Evolutionary conservation across 2,113 vertebrate genomes (phyloP), one percentile per base, ranked within the genome.

Genomic region (Pelobates fuscus): DNA sequence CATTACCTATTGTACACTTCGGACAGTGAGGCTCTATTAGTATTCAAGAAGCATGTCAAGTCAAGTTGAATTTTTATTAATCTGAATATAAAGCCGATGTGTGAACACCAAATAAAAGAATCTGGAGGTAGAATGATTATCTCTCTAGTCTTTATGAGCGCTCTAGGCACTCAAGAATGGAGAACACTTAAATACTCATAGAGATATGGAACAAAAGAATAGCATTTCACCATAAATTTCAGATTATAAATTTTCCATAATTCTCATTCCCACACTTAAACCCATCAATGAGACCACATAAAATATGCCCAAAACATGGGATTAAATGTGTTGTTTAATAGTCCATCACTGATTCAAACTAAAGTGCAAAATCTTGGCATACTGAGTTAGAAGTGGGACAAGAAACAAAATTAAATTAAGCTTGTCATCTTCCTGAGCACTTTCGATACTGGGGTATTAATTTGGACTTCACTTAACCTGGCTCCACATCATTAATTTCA

Each of bases 31-130:
- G 11, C 14, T 0, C 14, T 14, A 57, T 65, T 65, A 64, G 25
- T 44, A 58, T 66, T 57, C 32, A 58, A 30, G 18, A 41, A 57
- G 55, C 49, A 61, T 24, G 71, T 26, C 49, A 18, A 18, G n/a
- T n/a, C n/a, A 74, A 43, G 7, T 8, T 7, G 37, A 27, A 29
- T 10, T 41, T 6, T 18, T 43, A 25, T 65, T 73, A 30, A 64
- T 54, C 20, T 8, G 26, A 63, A 71, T 71, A 21, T 32, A 23
- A 52, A 63, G 26, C 30, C 21, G 20, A 70, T 37, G 5, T 32
- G 54, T 41, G 67, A 70, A 58, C 58, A 26, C 52, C 44, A 58
- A 58, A 70, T 58, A 41, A 41, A 70, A 52, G 21, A 21, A 70
- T 41, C 55, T 26, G 20, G 30, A 58, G 25, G 55, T 44, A 29